A percentile compares a stretch with the other conserved stretches of the same genome.
Conservation (phyloP, 2,888 invertebrate genomes). For the Aspidiotus destructor region DNA sequence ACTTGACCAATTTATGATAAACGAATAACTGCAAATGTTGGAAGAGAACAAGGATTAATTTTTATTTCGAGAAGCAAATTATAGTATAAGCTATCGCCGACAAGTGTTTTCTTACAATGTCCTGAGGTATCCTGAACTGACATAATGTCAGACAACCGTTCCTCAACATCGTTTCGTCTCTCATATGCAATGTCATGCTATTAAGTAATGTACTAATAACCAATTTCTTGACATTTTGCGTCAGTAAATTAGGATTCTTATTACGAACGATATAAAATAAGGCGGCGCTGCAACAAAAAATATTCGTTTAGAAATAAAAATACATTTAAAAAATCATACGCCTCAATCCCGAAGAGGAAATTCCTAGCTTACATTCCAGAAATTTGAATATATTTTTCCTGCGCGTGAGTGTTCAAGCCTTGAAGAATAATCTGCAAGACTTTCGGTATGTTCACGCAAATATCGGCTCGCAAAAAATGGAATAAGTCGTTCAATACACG, state of each 20-base stretch:
- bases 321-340: neutral
- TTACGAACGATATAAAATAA: conserved; percentile 90
- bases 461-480: conserved; percentile 73
- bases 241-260: conserved; percentile 49
- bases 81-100: neutral
- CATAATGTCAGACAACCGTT: conserved; percentile 92
- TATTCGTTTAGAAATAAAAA: conserved; percentile 9
- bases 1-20: conserved; percentile 74
- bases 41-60: neutral
- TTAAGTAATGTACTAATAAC: conserved; percentile 74
- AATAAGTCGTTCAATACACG: conserved; percentile 85
- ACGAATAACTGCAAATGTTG: conserved; percentile 63
- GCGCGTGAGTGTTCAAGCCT: conserved; percentile 79
- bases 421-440: conserved; percentile 72
- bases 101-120: conserved; percentile 61
- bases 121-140: conserved; percentile 84
- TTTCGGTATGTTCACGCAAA: conserved; percentile 61
- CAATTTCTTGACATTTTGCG: conserved; percentile 54
- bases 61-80: neutral
- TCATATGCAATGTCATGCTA: conserved; percentile 76
- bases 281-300: conserved; percentile 59
- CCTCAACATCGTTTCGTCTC: conserved; percentile 87
- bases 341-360: neutral
- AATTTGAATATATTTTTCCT: conserved; percentile 85
- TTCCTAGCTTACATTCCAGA: conserved; percentile 59